Conservation (phyloP, 2,113 vertebrate genomes). For the Paratilapia polleni region DNA sequence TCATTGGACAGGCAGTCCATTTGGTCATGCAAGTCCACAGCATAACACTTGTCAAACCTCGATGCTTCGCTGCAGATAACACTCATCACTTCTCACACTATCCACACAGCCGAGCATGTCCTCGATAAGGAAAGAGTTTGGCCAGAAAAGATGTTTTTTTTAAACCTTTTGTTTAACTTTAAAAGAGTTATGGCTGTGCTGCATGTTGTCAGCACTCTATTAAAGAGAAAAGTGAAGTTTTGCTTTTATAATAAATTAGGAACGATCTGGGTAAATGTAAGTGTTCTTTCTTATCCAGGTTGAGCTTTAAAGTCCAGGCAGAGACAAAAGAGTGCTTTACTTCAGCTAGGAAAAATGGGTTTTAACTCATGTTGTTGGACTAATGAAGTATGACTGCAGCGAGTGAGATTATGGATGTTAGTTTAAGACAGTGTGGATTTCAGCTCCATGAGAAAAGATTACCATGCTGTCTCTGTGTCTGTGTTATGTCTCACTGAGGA, state of each 20-base stretch:
- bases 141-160: slow-evolving; percentile 21
- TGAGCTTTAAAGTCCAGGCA: slow-evolving; percentile 31
- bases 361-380: slow-evolving; percentile 39
- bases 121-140: slow-evolving; percentile 31
- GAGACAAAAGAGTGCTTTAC: slow-evolving; percentile 19
- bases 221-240: slow-evolving; percentile 31
- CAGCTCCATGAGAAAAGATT: slow-evolving; percentile 64
- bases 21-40: slow-evolving; percentile 52
- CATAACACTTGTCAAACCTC: slow-evolving; percentile 53
- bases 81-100: slow-evolving; percentile 46
- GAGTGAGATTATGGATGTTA: slow-evolving; percentile 66
- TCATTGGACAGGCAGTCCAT: slow-evolving; percentile 25
- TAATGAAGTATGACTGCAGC: slow-evolving; percentile 61
- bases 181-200: slow-evolving; percentile 22
- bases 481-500: slow-evolving; percentile 59
- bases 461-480: slow-evolving; percentile 57
- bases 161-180: slow-evolving; percentile 44
- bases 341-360: slow-evolving; percentile 12
- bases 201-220: slow-evolving; percentile 35
- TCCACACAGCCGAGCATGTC: slow-evolving; percentile 25
- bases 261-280: slow-evolving; percentile 23
- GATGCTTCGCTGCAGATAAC: slow-evolving; percentile 48
- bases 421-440: slow-evolving; percentile 63
- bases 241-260: slow-evolving; percentile 46
- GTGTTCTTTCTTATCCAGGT: neutral